These are phyloP conservation scores for Nycticorax nycticorax DNA, from an alignment of 2,113 vertebrate species.

Conservation along the genomic window DNA sequence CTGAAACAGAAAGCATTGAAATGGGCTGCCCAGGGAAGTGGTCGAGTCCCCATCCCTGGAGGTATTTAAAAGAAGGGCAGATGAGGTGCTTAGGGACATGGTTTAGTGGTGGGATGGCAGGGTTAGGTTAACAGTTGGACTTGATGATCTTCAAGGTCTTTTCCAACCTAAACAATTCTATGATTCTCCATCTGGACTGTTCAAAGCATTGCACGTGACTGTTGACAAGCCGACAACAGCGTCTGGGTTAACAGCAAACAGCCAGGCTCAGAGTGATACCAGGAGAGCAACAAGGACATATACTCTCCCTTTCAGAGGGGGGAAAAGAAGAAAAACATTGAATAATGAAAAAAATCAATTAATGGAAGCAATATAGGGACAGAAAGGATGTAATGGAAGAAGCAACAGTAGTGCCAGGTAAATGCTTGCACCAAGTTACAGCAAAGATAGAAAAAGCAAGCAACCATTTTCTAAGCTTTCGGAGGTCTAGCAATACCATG, in stretches of 20 bases:
- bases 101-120: too few species aligned
- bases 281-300: not conserved
- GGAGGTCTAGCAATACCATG: not conserved
- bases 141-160: too few species aligned
- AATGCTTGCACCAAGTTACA: not conserved
- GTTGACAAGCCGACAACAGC: not conserved
- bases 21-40: too few species aligned
- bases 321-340: not conserved
- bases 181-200: not conserved
- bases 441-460: not conserved
- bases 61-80: too few species aligned
- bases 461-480: not conserved
- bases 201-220: not conserved
- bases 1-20: not conserved
- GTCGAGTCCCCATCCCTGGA: too few species aligned
- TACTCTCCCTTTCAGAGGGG: not conserved
- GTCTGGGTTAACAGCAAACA: not conserved
- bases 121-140: too few species aligned
- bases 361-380: not conserved
- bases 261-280: not conserved
- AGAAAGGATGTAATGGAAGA: not conserved
- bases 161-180: too few species aligned
- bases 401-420: not conserved
- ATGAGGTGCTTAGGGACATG: too few species aligned
- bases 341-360: not conserved